Evolutionary conservation across 2,888 invertebrate species (phyloP), one percentile per base, ranked within the genome.

Genomic region (Cosmorhoe ocellata): DNA sequence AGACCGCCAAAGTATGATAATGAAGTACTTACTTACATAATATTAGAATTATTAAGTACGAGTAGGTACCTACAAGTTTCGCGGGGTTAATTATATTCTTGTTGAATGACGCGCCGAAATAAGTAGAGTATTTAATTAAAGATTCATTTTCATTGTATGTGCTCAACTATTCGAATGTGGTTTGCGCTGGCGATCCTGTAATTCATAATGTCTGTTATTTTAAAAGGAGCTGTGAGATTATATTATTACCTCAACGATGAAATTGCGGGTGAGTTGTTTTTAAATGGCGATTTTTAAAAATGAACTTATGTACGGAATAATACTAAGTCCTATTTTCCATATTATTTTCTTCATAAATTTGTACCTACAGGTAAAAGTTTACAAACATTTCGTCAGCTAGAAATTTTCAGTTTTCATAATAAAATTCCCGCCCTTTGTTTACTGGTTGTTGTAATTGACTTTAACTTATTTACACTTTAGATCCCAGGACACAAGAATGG

Each of bases 401-500:
- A n/a, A n/a, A n/a, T n/a, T n/a, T n/a, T n/a, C n/a, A n/a, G n/a
- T n/a, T n/a, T n/a, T n/a, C n/a, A n/a, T n/a, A n/a, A n/a, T n/a
- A n/a, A n/a, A n/a, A n/a, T n/a, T n/a, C n/a, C n/a, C n/a, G n/a
- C n/a, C n/a, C n/a, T n/a, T n/a, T n/a, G n/a, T n/a, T n/a, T n/a
- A n/a, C n/a, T n/a, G n/a, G 4, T 18, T 18, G 18, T 18, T 3
- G 3, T 18, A 18, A 3, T 18, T 18, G 2, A 18, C 4, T 18
- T 3, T 18, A 18, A 18, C 18, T 18, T 18, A 4, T 18, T 22
- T 31, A 30, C 18, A 13, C 30, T 33, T 36, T 70, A 94, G 94
- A 94, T 84, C 85, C 87, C 1, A 84, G 94, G 41, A 93, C 94
- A 9, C 92, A 93, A 59, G 90, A 92, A 57, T 94, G 94, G 92